Evolutionary conservation across 2,797 vertebrate species (phyloP), one percentile per base, ranked within the genome.

Genomic region (Melanitta fusca): DNA sequence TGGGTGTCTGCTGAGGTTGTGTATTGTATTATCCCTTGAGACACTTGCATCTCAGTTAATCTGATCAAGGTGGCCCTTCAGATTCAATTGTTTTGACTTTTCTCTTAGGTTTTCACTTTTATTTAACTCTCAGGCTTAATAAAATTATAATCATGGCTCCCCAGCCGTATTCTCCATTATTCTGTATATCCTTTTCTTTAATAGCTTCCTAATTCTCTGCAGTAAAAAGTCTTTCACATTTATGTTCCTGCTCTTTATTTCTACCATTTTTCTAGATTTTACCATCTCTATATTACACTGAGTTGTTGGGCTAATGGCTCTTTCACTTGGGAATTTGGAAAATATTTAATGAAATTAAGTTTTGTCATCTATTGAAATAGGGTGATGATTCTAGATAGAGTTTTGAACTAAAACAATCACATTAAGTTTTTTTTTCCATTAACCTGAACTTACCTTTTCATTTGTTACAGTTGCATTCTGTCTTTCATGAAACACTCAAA

Each of bases 111-210:
- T 94, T 96, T 85, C 38, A 70, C 36, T 92, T 95, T 90, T 89
- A 78, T 94, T 88, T 83, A 93, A 93, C 69, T 91, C 65, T 15
- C 32, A 91, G 85, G n/a, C 27, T 51, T 95, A 93, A 94, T 85
- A 83, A 93, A 94, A 69, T 64, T 41, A 58, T 74, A 77, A 80
- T 69, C 24, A 61, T 56, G 7, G 3, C 57, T 93, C 85, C 53
- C 30, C 20, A 81, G n/a, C 8, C 24, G 30, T 80, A 71, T 73
- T 84, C 53, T 45, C 8, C 34, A 83, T 93, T 85, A 85, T 83
- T 92, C 93, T 60, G 10, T 69, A 43, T 80, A 74, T 54, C 14
- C 3, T 85, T 27, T 85, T 11, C 20, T 82, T 90, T 89, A 94
- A 89, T 41, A 81, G 58, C 36, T 92, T 78, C 61, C 45, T 92